Conservation (phyloP, 1,140 invertebrate species). For the Argopecten irradians region DNA sequence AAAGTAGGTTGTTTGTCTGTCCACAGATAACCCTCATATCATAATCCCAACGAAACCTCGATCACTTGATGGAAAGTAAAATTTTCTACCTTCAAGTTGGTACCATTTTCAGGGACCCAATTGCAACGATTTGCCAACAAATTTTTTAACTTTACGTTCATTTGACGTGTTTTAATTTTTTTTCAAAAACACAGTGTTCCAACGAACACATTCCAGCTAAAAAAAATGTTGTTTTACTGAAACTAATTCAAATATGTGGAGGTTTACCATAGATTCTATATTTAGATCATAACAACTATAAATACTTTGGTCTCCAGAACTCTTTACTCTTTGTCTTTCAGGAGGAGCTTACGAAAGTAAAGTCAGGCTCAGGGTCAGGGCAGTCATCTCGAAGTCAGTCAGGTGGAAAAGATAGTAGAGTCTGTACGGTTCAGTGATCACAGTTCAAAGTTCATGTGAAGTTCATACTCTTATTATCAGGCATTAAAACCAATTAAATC, state of each 20-base stretch:
- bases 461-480: not conserved
- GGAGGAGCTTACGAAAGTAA: constrained; percentile 48
- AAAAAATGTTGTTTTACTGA: not conserved
- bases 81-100: not conserved
- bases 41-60: not conserved
- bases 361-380: constrained; percentile 35
- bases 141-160: no score
- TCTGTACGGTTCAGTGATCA: constrained; percentile 54
- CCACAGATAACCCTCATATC: not conserved
- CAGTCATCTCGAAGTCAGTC: constrained; percentile 19
- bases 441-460: not conserved
- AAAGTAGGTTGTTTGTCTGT: constrained; percentile 57
- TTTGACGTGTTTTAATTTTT: no score
- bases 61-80: not conserved
- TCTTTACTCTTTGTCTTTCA: not conserved
- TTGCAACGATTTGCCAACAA: no score
- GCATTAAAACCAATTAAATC: no score
- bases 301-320: not conserved
- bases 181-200: no score
- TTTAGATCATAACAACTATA: not conserved
- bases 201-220: not conserved
- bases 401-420: constrained; percentile 50
- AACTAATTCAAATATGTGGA: not conserved
- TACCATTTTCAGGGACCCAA: no score
- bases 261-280: not conserved